Conservation (phyloP, 2,797 vertebrate genomes). For the Cirrhinus mrigala region DNA sequence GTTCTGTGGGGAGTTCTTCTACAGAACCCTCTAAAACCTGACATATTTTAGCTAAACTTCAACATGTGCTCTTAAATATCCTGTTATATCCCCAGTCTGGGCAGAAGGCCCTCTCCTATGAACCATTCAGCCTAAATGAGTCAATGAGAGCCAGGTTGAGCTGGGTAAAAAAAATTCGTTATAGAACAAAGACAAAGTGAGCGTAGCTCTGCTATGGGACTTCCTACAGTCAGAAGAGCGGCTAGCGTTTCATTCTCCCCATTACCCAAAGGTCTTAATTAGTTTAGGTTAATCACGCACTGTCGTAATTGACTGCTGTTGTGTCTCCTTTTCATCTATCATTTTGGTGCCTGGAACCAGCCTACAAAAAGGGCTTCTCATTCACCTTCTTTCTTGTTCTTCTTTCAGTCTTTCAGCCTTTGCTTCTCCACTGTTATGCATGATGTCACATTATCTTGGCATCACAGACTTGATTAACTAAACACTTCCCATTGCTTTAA, state of each 20-base stretch:
- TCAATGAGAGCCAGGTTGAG: slow-evolving; percentile 18
- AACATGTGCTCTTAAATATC: slow-evolving; percentile 42
- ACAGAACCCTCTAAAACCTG: slow-evolving; percentile 19
- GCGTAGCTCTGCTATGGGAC: slow-evolving; percentile 70
- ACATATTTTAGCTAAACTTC: slow-evolving; percentile 45
- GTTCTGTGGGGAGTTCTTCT: slow-evolving; percentile 21
- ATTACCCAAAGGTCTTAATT: slow-evolving; percentile 85
- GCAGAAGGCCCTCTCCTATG: slow-evolving; percentile 10
- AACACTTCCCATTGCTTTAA: slow-evolving; percentile 47
- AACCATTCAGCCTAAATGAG: slow-evolving; percentile 39
- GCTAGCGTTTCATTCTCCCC: slow-evolving; percentile 72
- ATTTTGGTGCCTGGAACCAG: slow-evolving; percentile 75
- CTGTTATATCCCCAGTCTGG: slow-evolving; percentile 31
- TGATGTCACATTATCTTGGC: slow-evolving; percentile 36
- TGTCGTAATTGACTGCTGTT: slow-evolving; percentile 78
- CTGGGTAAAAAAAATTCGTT: slow-evolving; percentile 63
- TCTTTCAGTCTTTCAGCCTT: not conserved
- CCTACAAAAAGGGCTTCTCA: slow-evolving; percentile 60
- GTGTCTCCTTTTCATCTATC: slow-evolving; percentile 80
- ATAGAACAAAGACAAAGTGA: slow-evolving; percentile 74
- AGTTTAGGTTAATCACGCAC: slow-evolving; percentile 83
- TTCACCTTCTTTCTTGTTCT: slow-evolving; percentile 11
- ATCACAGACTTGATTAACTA: slow-evolving; percentile 36
- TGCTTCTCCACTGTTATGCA: not conserved
- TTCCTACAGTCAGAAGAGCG: slow-evolving; percentile 67